Conservation (phyloP, 1,140 invertebrate species). For the Brachionus koreanus region DNA sequence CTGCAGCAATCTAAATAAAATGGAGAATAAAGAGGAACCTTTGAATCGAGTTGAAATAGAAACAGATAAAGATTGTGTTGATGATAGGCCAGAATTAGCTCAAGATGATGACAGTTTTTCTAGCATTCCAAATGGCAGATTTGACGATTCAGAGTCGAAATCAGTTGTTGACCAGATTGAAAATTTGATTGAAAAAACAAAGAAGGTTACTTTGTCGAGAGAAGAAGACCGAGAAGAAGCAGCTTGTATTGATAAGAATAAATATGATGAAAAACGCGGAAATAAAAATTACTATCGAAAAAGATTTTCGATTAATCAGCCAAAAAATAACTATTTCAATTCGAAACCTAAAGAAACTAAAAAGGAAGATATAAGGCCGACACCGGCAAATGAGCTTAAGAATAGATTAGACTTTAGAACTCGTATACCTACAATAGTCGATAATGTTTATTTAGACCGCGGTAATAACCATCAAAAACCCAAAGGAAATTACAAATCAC, state of each 20-base stretch:
- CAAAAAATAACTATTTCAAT: not conserved
- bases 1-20: not conserved
- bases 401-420: constrained; percentile 11
- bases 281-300: not conserved
- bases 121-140: not conserved
- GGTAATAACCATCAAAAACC: not conserved
- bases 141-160: not conserved
- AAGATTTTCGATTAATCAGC: not conserved
- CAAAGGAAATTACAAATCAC: not conserved
- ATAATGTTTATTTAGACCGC: not conserved
- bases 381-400: not conserved
- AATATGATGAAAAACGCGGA: not conserved
- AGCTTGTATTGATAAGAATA: not conserved
- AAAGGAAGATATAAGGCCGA: not conserved
- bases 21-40: not conserved
- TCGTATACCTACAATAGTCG: constrained; percentile 18
- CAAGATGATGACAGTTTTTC: not conserved
- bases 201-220: not conserved
- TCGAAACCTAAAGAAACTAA: not conserved
- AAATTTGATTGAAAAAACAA: not conserved
- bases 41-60: not conserved
- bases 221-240: not conserved
- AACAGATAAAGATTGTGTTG: not conserved
- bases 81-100: not conserved
- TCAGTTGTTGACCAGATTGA: not conserved